Conservation (phyloP, 2,113 vertebrate species). For the Poeciliopsis retropinna region DNA sequence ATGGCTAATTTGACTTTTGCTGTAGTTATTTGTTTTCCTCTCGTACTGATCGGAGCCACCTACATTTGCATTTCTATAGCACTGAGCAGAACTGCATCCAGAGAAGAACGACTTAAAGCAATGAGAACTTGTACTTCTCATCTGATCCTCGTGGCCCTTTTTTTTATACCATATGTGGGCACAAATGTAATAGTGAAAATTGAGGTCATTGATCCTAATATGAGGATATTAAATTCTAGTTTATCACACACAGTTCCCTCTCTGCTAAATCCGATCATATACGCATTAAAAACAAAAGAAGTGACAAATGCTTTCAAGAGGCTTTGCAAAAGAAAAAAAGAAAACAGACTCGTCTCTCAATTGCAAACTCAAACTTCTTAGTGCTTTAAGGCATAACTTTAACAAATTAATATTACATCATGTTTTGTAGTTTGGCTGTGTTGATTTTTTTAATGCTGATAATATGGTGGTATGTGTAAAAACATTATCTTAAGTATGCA, state of each 20-base stretch:
- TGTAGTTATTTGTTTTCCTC: constrained; percentile 9
- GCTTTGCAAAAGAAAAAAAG: constrained; percentile 28
- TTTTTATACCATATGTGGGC: constrained; percentile 1
- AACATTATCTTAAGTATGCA: too few relatives aligned
- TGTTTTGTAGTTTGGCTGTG: too few relatives aligned
- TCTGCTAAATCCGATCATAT: constrained; percentile 69
- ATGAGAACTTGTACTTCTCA: constrained; percentile 72
- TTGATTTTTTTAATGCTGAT: too few relatives aligned
- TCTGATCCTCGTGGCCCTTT: constrained; percentile 62
- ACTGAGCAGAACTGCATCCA: constrained; percentile 38
- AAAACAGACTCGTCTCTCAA: too few relatives aligned
- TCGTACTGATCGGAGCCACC: constrained; percentile 23
- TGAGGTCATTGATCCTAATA: constrained; percentile 42
- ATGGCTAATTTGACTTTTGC: neutral
- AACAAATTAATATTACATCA: too few relatives aligned
- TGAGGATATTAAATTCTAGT: constrained; percentile 65
- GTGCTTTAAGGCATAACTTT: too few relatives aligned
- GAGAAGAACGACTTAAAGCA: constrained; percentile 53
- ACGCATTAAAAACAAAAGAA: constrained; percentile 71
- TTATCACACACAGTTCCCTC: constrained; percentile 59
- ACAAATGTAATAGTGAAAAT: constrained; percentile 1
- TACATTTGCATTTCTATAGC: constrained; percentile 42
- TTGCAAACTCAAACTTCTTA: too few relatives aligned
- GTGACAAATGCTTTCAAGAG: constrained; percentile 50
- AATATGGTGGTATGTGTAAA: too few relatives aligned